Evolutionary conservation across 2,797 vertebrate genomes (phyloP), one percentile per base, ranked within the genome.

Genomic region (Margarornis squamiger): DNA sequence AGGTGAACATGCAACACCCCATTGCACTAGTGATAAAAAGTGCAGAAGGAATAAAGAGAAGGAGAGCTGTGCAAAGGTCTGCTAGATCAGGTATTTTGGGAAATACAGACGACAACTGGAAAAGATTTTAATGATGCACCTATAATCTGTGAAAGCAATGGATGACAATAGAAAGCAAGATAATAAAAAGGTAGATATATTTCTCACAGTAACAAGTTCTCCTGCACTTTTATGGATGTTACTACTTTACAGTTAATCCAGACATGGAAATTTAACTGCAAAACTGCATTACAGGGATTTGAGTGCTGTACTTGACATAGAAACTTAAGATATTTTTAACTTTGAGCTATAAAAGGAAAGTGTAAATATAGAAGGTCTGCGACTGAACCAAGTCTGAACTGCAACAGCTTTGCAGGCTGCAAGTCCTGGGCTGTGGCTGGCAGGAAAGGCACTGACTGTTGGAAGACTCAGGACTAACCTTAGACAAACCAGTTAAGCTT

Each of bases 321-420:
- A 95, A 97, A 92, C 7, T 10, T 61, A 51, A 78, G 90, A 8
- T 96, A 97, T 95, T 95, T 96, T 95, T 93, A 92, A 62, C 88
- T 94, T 82, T 63, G 59, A 82, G 77, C 76, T 95, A 95, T 94
- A 88, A 96, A 81, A 90, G 48, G 94, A 93, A 95, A 90, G 77
- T 29, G 23, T 45, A 93, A 93, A 93, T 96, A 95, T 86, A 93
- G 87, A 83, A 92, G 49, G 72, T 80, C 91, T 93, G 83, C 20
- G 23, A 73, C 36, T 93, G 92, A 92, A 81, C 43, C 81, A 86
- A 82, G 29, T 59, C 48, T 94, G 92, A 93, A 93, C 62, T 36
- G 36, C 57, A 48, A 34, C 39, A 75, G 21, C 43, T 59, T 94
- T 4, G 1, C 54, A 81, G 51, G 36, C 54, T 91, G 48, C 1